These are phyloP conservation scores for Mastigias papua DNA, from an alignment of 30 jellyfish, hydroid and myxozoan genomes.

Conservation along the genomic window DNA sequence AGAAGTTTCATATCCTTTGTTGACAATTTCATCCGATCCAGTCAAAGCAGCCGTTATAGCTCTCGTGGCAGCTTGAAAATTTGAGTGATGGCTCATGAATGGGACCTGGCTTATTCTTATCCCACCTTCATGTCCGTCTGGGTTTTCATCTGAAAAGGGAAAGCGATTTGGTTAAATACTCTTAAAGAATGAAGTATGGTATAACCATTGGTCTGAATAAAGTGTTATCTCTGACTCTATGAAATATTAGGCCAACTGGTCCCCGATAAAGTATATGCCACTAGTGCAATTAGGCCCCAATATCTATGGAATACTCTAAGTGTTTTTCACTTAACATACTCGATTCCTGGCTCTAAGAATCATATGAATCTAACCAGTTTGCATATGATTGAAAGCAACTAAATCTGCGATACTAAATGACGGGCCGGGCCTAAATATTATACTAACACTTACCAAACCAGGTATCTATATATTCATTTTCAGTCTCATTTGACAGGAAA, in stretches of 20 bases:
- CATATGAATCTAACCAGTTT: background rate
- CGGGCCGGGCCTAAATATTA: background rate
- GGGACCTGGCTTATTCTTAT: slow-evolving; percentile 80
- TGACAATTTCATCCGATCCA: slow-evolving; percentile 42
- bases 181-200: too few species aligned
- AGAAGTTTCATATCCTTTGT: too few species aligned
- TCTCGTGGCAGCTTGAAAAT: slow-evolving; percentile 79
- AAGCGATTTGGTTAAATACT: too few species aligned
- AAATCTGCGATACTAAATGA: background rate
- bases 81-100: slow-evolving; percentile 62
- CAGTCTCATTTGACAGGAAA: slow-evolving; percentile 83
- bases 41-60: slow-evolving; percentile 89
- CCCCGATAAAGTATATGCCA: too few species aligned
- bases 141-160: slow-evolving; percentile 75
- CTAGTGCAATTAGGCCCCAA: too few species aligned
- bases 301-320: background rate
- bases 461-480: slow-evolving; percentile 79
- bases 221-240: too few species aligned
- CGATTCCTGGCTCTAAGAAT: background rate
- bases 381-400: background rate
- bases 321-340: too few species aligned
- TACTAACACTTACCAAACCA: slow-evolving; percentile 94
- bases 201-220: too few species aligned
- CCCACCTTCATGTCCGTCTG: slow-evolving; percentile 98
- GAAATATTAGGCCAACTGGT: too few species aligned